Evolutionary conservation across 2,888 invertebrate species (phyloP), one percentile per base, ranked within the genome.

Genomic region (Tupiocoris notatus): DNA sequence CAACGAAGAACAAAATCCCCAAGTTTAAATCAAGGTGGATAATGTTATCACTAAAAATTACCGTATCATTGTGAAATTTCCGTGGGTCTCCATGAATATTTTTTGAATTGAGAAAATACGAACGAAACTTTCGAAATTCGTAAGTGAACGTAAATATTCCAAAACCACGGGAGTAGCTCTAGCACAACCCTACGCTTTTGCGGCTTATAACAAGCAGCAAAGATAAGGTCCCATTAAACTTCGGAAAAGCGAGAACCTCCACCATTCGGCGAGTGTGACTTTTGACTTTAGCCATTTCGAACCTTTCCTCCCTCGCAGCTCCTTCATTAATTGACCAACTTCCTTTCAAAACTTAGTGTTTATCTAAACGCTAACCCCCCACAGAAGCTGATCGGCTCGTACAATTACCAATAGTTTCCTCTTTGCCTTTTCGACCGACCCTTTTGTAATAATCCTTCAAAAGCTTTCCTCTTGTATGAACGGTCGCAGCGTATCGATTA

Each of bases 291-390:
- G 18, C 63, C 22, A 22, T 21, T 39, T 39, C 63, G 2, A 16
- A 64, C 64, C 64, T n/a, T 24, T 24, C 1, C 17, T 17, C 23
- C 16, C 64, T n/a, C n/a, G 17, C 39, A n/a, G 9, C 18, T 65
- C 20, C 17, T 18, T 65, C 54, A 65, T 65, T 39, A 65, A 39
- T 39, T 65, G 39, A 65, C 65, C 65, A 65, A 39, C 18, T 39
- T 65, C 39, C 65, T 39, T 39, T 65, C 39, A 64, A 16, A 65
- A 65, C 65, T 65, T 39, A 1, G 65, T 65, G 65, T 65, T 65
- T 24, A 65, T 65, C 39, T 65, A 39, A 18, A 12, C n/a, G 9
- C 65, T 65, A 18, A 65, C 25, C 65, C 65, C 17, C 65, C 3
- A 39, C 39, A 12, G 17, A 65, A 17, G 65, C 39, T 65, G 65